These are phyloP conservation scores for Xanthorhoe designata DNA, from an alignment of 2,888 invertebrate species.

Conservation along the genomic window DNA sequence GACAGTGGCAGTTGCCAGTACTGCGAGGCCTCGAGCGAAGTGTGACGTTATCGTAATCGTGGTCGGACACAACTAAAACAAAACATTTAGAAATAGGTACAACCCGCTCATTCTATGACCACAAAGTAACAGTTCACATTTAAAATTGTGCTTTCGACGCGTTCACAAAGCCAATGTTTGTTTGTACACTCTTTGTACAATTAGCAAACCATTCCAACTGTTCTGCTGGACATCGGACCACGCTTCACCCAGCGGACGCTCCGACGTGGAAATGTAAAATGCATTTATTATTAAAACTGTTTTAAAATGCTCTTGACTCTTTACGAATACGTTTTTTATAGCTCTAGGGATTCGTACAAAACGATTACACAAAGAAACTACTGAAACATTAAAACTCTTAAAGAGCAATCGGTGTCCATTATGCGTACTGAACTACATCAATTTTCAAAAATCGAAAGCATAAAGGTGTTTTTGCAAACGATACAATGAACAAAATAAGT, in stretches of 20 bases:
- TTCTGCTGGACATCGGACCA: conserved; percentile 23
- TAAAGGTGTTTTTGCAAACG: too few species aligned
- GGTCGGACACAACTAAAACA: too few species aligned
- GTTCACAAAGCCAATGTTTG: conserved; percentile 52
- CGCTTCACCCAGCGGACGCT: conserved; percentile 10
- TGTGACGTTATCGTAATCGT: too few species aligned
- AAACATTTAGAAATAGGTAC: not conserved
- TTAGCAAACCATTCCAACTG: conserved; percentile 51
- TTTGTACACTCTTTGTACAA: conserved; percentile 53
- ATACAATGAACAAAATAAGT: too few species aligned
- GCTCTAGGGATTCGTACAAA: too few species aligned
- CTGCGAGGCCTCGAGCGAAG: too few species aligned
- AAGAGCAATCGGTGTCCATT: too few species aligned
- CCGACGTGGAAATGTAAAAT: conserved; percentile 11
- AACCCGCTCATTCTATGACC: conserved; percentile 13
- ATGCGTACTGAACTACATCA: too few species aligned
- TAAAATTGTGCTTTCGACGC: conserved; percentile 45
- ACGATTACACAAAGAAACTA: too few species aligned
- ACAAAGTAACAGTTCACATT: conserved; percentile 13
- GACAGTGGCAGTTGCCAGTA: too few species aligned
- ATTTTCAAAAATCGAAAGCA: too few species aligned
- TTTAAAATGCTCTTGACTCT: conserved; percentile 2
- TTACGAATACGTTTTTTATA: not conserved
- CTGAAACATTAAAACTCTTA: too few species aligned
- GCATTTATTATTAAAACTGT: conserved; percentile 10